Percentiles rank a stretch among this genome's conserved stretches.
Conservation (phyloP, 2,113 vertebrate species). For the Spea multiplicata region DNA sequence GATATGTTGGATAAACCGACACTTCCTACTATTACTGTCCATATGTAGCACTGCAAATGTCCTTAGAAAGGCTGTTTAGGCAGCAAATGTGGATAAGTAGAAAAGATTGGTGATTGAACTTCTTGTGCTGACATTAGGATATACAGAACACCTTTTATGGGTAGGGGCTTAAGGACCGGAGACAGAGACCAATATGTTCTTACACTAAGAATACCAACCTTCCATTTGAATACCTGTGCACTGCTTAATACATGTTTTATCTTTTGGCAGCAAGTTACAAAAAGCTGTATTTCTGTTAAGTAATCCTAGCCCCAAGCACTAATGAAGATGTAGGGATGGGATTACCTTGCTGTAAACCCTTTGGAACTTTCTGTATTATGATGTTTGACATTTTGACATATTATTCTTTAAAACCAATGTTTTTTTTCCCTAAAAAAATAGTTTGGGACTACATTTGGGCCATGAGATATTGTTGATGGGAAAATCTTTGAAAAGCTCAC, state of each 20-base stretch:
- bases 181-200: not conserved
- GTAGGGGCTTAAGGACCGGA: too few species aligned
- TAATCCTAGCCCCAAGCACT: conserved; percentile 45
- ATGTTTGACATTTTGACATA: conserved; percentile 45
- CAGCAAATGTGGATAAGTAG: too few species aligned
- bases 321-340: conserved; percentile 47
- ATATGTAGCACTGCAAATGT: too few species aligned
- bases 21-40: too few species aligned
- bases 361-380: conserved; percentile 32
- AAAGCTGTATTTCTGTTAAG: conserved; percentile 40
- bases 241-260: conserved; percentile 29
- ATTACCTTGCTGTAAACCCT: conserved; percentile 43
- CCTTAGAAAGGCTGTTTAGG: too few species aligned
- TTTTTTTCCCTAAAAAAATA: conserved; percentile 20
- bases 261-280: conserved; percentile 28
- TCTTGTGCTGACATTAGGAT: too few species aligned
- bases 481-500: conserved; percentile 23
- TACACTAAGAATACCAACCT: conserved; percentile 4
- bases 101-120: too few species aligned
- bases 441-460: conserved; percentile 16
- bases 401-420: conserved; percentile 45
- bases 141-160: too few species aligned
- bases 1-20: too few species aligned
- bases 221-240: conserved; percentile 5
- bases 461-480: conserved; percentile 18